Evolutionary conservation across 2,888 invertebrate genomes (phyloP).

Genomic region (Pedicia rivosa): DNA sequence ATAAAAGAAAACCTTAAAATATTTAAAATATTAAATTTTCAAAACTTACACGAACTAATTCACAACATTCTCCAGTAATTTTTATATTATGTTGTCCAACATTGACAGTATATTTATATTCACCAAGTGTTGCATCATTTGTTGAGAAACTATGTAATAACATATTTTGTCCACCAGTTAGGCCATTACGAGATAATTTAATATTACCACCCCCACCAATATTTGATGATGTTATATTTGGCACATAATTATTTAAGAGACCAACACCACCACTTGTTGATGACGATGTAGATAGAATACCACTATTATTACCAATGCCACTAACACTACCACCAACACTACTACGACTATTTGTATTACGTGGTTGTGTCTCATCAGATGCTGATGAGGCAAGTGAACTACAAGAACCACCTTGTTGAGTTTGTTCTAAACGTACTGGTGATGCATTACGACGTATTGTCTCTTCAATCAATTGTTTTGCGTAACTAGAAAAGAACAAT

Average conservation of each 20-base stretch:
- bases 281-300: constrained; percentile 15
- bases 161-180: constrained; percentile 14
- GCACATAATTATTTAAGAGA: constrained; percentile 3
- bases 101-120: constrained; percentile 78
- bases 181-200: constrained; percentile 5
- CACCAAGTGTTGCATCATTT: constrained; percentile 68
- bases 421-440: constrained; percentile 57
- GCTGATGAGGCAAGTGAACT: constrained; percentile 65
- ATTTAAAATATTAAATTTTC: neutral
- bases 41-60: constrained; percentile 61
- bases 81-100: constrained; percentile 70
- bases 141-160: constrained; percentile 67
- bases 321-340: constrained; percentile 12
- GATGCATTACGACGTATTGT: constrained; percentile 91
- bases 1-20: neutral
- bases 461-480: constrained; percentile 86
- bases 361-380: constrained; percentile 32
- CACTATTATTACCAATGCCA: constrained; percentile 12
- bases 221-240: constrained; percentile 8
- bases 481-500: constrained; percentile 43
- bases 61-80: constrained; percentile 71
- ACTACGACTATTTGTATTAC: constrained; percentile 19
- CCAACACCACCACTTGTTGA: constrained; percentile 5
- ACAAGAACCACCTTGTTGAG: constrained; percentile 49
- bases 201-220: constrained; percentile 4